These are phyloP conservation scores for Pelusios castaneus DNA, from an alignment of 2,113 vertebrate species.

Conservation along the genomic window DNA sequence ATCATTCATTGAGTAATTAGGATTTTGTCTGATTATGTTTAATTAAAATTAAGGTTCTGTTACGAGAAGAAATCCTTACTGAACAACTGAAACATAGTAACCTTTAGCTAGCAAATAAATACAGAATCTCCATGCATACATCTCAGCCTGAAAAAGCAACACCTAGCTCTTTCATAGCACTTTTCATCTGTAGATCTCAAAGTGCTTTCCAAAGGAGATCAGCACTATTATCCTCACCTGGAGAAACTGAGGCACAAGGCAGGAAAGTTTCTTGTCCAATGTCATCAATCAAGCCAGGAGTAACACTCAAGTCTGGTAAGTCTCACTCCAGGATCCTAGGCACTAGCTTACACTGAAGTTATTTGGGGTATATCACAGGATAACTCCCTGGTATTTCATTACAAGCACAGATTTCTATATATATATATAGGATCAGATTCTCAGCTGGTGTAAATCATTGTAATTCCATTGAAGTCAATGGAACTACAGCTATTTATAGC, in stretches of 20 bases:
- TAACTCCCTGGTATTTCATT: not conserved
- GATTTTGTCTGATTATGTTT: slow-evolving; percentile 52
- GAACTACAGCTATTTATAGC: not conserved
- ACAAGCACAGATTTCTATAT: not conserved
- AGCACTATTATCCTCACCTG: not conserved
- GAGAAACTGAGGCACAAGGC: not conserved
- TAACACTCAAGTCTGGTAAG: not conserved
- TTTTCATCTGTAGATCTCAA: not conserved
- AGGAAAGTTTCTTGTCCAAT: not conserved
- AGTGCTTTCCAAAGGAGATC: not conserved
- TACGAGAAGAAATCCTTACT: slow-evolving; percentile 38
- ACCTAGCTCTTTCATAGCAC: not conserved
- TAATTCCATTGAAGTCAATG: not conserved
- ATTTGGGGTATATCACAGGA: not conserved
- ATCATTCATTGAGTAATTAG: slow-evolving; percentile 48
- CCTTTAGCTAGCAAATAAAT: not conserved
- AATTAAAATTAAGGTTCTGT: slow-evolving; percentile 53
- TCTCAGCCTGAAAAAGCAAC: not conserved
- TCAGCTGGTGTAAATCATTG: not conserved
- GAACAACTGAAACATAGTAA: not conserved
- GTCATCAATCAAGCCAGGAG: not conserved
- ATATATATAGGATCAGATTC: not conserved
- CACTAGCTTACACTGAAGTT: not conserved
- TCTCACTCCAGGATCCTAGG: not conserved
- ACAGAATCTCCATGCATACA: fast-evolving